Evolutionary conservation across 64 coral and sea anemone species (phyloP).

Genomic region (Stichodactyla mertensii): DNA sequence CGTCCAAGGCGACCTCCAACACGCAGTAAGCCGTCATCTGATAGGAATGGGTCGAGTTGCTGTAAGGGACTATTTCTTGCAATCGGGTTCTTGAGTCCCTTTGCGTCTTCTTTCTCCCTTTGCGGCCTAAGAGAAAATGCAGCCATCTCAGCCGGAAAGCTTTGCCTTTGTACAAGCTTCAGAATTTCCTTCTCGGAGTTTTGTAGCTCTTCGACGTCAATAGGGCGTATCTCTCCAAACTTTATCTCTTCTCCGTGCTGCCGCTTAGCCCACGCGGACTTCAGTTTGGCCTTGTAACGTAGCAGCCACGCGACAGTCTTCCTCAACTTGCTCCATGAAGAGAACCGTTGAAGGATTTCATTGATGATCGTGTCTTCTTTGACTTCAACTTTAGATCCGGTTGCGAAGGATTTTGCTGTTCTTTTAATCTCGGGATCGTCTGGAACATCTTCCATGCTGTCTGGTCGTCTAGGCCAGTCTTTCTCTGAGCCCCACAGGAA

Average conservation of each 20-base stretch:
- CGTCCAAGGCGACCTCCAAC: background rate
- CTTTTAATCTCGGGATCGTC: background rate
- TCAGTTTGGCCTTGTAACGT: background rate
- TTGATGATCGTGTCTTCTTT: background rate
- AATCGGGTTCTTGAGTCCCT: conserved; percentile 15
- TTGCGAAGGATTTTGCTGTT: background rate
- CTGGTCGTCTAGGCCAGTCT: conserved; percentile 23
- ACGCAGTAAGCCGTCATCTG: conserved; percentile 3
- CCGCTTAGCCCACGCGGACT: background rate
- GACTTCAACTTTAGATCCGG: background rate
- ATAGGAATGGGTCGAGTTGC: conserved; percentile 16
- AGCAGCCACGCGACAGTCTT: conserved; percentile 30
- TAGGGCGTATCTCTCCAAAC: background rate
- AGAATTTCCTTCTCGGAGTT: conserved; percentile 21
- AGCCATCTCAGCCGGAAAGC: background rate
- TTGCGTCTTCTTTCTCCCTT: background rate
- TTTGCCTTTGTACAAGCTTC: conserved; percentile 27
- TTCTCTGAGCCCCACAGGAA: background rate
- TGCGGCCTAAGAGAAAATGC: too few species aligned
- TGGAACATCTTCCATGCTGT: background rate
- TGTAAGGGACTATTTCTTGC: conserved; percentile 36
- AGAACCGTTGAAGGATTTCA: conserved; percentile 8
- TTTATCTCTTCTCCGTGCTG: background rate
- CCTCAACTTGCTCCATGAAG: conserved; percentile 14
- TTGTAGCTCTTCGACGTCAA: conserved; percentile 2